Evolutionary conservation across 2,888 invertebrate genomes (phyloP), one percentile per base, ranked within the genome.

Genomic region (Ornithoptera alexandrae): DNA sequence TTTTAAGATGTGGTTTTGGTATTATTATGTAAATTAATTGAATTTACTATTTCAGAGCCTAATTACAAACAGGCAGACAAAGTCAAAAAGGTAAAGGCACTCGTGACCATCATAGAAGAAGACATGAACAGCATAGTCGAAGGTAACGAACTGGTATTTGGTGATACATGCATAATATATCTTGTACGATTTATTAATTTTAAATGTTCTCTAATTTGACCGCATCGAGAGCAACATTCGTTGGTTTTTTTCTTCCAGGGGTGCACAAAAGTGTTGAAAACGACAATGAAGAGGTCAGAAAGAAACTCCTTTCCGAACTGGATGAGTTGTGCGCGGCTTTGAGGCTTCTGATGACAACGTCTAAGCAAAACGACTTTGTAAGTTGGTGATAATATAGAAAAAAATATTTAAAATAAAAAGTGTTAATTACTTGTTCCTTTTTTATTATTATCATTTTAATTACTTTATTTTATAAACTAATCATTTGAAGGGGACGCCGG

Each of bases 271-370:
- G 82, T 3, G 84, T 85, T 1, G 77, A 80, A 1, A 84, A 84
- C 7, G 84, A 86, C 0, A 77, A 77, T 2, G 84, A 83, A 0
- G 85, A 83, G 0, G 81, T 83, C 0, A 83, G 77, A 68, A 86
- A 80, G 74, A 86, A 83, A 72, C 75, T 90, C 2, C 72, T 85
- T 7, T 80, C 84, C 4, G 84, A 89, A 46, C 76, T 91, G 65
- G 80, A 85, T 7, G 87, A 88, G 53, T 74, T 91, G n/a, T 75
- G 78, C 1, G 82, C 82, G 18, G 78, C 75, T 39, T 71, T 89
- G 65, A 77, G 78, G n/a, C 71, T 74, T 12, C 74, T 91, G 3
- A 72, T 77, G 0, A 70, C 74, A 0, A 72, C 74, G 10, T 77
- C 77, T 3, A 71, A 73, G 17, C 74, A 76, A 0, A 78, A 73